Base-by-base conservation (phyloP, 2,113 vertebrate genomes). In the Centropus bengalensis region DNA sequence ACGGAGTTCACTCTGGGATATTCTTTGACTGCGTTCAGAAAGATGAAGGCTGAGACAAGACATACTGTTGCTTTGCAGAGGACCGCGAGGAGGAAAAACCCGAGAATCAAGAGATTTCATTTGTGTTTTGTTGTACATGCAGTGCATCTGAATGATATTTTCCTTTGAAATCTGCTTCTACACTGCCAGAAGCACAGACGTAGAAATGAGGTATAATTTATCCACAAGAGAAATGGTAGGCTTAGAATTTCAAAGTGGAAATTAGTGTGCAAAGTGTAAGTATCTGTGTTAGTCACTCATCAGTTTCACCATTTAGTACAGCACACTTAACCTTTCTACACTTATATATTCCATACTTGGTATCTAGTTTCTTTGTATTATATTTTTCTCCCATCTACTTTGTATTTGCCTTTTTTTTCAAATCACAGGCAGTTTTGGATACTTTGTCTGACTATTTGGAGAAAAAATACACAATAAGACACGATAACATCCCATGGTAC, bases 101-200 rank as follows among this genome's bases (percentile, higher is more conserved):
- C 67, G 28, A 44, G 16, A 83, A 88, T 55, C 13, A 32, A 80
- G 28, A 38, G 16, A 66, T 59, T 82, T 75, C 20, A 94, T 92
- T 89, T 74, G 73, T 0, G 0, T 93, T 82, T 83, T 80, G n/a
- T 69, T 86, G 32, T 68, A 71, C 66, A 71, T 67, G 80, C 21
- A 36, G 38, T 67, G n/a, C 24, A 78, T 60, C 42, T 86, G 69
- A 66, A 82, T 71, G 0, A 15, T 75, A 86, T 58, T 89, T 93
- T 86, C 79, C 38, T 88, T 90, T 91, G 86, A 93, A 92, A 76
- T 38, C 42, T 74, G 76, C 24, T 87, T 94, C 74, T 81, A 49
- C 21, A 38, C 36, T 49, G 44, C n/a, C 64, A 81, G 28, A 79
- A 77, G 38, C 45, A 85, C 32, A 74, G 63, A 89, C 85, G 54